Evolutionary conservation across 1,140 invertebrate species (phyloP).

Genomic region (Drosophila parvula): DNA sequence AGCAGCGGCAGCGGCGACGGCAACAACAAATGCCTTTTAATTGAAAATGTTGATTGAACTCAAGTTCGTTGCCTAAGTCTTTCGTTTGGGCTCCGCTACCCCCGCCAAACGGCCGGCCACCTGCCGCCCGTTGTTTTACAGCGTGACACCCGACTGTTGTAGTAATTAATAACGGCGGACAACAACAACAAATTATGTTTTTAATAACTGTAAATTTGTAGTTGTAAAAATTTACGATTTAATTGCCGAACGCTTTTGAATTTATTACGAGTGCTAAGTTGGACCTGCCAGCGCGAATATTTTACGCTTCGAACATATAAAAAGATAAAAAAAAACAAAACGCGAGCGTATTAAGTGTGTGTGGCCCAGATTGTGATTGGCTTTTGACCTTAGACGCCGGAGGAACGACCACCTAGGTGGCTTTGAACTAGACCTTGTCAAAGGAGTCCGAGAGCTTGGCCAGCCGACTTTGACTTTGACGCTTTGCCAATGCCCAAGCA

Average conservation of each 20-base stretch:
- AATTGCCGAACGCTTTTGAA: constrained; percentile 74
- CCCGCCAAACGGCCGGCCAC: not conserved
- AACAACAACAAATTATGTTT: constrained; percentile 80
- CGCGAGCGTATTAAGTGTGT: constrained; percentile 8
- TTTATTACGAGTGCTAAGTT: constrained; percentile 75
- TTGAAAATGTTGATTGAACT: constrained; percentile 80
- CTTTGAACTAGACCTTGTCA: constrained; percentile 68
- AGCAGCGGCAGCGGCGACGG: constrained; percentile 38
- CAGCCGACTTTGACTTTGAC: constrained; percentile 48
- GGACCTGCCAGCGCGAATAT: constrained; percentile 35
- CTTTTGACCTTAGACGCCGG: constrained; percentile 47
- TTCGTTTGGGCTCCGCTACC: constrained; percentile 59
- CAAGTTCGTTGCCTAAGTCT: constrained; percentile 82
- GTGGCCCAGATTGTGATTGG: constrained; percentile 34
- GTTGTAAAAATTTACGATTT: constrained; percentile 82
- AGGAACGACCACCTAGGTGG: constrained; percentile 56
- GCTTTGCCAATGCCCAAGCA: constrained; percentile 41
- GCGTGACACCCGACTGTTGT: constrained; percentile 79
- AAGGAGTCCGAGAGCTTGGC: constrained; percentile 1
- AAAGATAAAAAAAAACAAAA: not conserved
- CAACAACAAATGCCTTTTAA: constrained; percentile 73
- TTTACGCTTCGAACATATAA: constrained; percentile 25
- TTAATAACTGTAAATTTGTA: constrained; percentile 83
- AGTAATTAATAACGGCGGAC: constrained; percentile 78
- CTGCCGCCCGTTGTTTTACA: constrained; percentile 56